Conservation (phyloP, 2,113 vertebrate species). For the Paradisaea rubra region DNA sequence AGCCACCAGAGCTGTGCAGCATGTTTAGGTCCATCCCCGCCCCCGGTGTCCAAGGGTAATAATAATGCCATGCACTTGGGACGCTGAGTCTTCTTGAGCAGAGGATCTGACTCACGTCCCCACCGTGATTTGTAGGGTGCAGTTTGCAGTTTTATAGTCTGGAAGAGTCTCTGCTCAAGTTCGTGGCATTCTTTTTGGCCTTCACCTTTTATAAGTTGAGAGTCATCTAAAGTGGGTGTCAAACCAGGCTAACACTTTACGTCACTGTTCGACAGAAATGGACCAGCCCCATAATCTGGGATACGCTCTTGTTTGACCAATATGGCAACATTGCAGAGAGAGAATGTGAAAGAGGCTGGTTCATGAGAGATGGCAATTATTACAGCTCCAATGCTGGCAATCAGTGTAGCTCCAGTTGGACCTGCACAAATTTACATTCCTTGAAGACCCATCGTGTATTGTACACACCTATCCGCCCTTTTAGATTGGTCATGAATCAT, state of each 20-base stretch:
- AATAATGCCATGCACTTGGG: neutral
- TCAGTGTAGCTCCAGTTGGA: neutral
- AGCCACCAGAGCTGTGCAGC: neutral
- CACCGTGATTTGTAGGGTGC: accelerated
- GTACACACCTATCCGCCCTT: neutral
- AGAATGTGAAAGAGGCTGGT: neutral
- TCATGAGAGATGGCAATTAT: neutral
- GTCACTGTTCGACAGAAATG: neutral
- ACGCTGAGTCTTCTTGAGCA: accelerated
- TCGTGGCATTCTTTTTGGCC: neutral
- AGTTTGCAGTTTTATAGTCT: neutral
- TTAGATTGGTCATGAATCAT: neutral
- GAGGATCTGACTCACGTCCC: neutral
- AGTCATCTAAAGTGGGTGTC: neutral
- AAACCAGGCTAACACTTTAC: accelerated
- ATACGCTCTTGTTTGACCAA: neutral
- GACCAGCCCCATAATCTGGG: neutral
- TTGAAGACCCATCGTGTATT: neutral
- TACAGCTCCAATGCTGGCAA: neutral
- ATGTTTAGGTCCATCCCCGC: neutral
- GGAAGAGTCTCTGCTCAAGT: neutral
- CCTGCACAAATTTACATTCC: neutral
- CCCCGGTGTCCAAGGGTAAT: neutral
- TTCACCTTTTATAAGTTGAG: neutral
- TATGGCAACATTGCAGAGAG: neutral